Evolutionary conservation across 2,888 invertebrate genomes (phyloP).

Genomic region (Thereva unica): DNA sequence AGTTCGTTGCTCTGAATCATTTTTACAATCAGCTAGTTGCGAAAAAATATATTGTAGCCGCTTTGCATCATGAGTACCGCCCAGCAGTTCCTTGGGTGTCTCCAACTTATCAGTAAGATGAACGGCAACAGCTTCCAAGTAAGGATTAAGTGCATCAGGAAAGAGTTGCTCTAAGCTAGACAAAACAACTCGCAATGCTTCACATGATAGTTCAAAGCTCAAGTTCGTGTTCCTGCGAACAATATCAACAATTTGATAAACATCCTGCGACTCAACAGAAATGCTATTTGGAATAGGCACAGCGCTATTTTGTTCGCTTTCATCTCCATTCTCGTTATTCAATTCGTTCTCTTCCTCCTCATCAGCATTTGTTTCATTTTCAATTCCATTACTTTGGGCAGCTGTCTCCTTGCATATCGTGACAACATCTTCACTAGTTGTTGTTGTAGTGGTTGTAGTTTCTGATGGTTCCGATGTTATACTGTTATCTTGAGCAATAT

Average conservation of each 20-base stretch:
- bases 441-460: slow-evolving; percentile 54
- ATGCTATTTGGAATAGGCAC: not conserved
- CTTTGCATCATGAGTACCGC: slow-evolving; percentile 78
- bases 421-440: slow-evolving; percentile 57
- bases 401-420: slow-evolving; percentile 55
- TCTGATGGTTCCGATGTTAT: slow-evolving; percentile 56
- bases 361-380: slow-evolving; percentile 39
- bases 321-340: not conserved
- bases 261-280: slow-evolving; percentile 56
- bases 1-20: slow-evolving; percentile 92
- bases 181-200: slow-evolving; percentile 80
- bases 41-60: slow-evolving; percentile 81
- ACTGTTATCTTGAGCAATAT: slow-evolving; percentile 56
- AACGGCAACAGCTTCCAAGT: slow-evolving; percentile 65
- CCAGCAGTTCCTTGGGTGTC: slow-evolving; percentile 67
- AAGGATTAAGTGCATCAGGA: slow-evolving; percentile 64
- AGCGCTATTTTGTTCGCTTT: not conserved
- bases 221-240: slow-evolving; percentile 82
- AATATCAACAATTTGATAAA: slow-evolving; percentile 79
- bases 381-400: slow-evolving; percentile 44
- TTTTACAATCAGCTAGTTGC: slow-evolving; percentile 85
- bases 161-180: slow-evolving; percentile 60
- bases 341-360: not conserved
- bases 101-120: slow-evolving; percentile 67
- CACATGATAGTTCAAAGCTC: slow-evolving; percentile 83